Evolutionary conservation across 2,888 invertebrate species (phyloP), one percentile per base, ranked within the genome.

Genomic region (Horisme vitalbata): DNA sequence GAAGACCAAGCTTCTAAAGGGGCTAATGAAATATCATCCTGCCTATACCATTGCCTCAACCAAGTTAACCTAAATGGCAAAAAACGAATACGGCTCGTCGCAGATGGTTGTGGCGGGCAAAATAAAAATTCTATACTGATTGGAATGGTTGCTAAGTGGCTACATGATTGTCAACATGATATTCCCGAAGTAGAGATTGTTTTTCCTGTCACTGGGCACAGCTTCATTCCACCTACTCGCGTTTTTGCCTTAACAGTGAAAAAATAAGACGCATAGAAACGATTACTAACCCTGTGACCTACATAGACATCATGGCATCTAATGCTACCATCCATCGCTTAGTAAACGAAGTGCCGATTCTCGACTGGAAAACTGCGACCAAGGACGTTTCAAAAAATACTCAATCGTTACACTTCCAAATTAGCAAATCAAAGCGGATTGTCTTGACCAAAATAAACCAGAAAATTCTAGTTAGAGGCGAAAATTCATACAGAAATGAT

Each of bases 31-130:
- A 58, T 62, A 36, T 49, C 55, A 14, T 59, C 61, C 9, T 47
- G 41, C 23, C 28, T 61, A 15, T 56, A 57, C 41, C 49, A 63
- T 30, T 39, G 52, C 18, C 18, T 18, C 4, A 18, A 18, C 18
- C 1, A 1, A 4, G 4, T 18, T 1, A 18, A 18, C 7, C 1
- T 1, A 24, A 18, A 18, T 18, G 18, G 4, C 18, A 18, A 18
- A 18, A 18, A 18, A 18, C 4, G 6, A 6, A 36, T 61, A 9
- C 41, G 57, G 27, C 38, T 59, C 23, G 39, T 61, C 8, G 56
- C 61, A 12, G 65, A 65, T 46, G 59, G 63, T 24, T 63, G 63
- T 43, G 57, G 49, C 5, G 52, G 18, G n/a, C n/a, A n/a, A n/a
- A n/a, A n/a, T n/a, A n/a, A n/a, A n/a, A n/a, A n/a, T n/a, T n/a